phyloP scores from a whole-genome alignment of 2,113 vertebrate genomes.

The Canis aureus region DNA sequence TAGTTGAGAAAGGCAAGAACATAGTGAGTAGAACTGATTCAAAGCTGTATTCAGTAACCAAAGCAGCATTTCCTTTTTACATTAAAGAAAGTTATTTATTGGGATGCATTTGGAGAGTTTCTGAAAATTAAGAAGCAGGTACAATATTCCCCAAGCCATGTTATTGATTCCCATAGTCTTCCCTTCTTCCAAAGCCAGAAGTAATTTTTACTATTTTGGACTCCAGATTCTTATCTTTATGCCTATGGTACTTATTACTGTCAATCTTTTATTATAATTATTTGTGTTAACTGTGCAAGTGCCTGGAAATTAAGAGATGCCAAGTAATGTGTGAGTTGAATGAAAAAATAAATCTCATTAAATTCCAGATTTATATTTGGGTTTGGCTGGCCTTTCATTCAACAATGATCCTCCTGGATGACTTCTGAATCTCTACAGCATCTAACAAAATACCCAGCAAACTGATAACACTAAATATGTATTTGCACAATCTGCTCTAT shows the following conservation, averaged over 20 bases:
- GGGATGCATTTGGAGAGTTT: background rate
- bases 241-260: background rate
- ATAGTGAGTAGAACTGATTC: background rate
- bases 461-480: background rate
- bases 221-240: background rate
- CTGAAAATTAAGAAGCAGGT: background rate
- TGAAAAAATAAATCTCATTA: constrained; percentile 12
- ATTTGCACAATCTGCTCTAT: background rate
- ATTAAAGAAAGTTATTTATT: background rate
- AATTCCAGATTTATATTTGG: background rate
- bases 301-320: constrained; percentile 1
- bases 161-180: background rate
- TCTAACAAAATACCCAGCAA: background rate
- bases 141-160: background rate
- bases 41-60: background rate
- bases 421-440: background rate
- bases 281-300: background rate
- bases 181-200: background rate
- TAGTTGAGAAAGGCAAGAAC: background rate
- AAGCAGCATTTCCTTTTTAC: background rate
- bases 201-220: background rate
- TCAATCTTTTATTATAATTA: background rate
- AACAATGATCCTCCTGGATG: constrained; percentile 13
- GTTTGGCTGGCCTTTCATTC: constrained; percentile 23
- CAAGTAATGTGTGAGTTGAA: background rate